Conservation (phyloP, 1,140 invertebrate genomes). For the Melanaphis sacchari region DNA sequence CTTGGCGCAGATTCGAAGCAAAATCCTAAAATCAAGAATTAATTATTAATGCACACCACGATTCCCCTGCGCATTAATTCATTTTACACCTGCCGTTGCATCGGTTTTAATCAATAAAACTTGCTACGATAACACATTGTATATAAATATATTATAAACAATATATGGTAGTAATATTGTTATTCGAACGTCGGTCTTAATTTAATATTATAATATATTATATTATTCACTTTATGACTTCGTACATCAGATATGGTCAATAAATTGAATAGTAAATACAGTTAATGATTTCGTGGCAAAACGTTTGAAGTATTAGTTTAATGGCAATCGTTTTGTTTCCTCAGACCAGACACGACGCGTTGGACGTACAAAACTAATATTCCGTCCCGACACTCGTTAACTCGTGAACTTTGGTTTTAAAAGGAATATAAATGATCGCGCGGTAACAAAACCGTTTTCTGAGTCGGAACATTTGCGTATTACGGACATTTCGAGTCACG, state of each 20-base stretch:
- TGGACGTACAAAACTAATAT: neutral
- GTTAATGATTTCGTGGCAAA: neutral
- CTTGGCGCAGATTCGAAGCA: neutral
- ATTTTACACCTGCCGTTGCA: neutral
- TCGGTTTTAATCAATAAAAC: neutral
- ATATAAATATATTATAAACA: too few species aligned
- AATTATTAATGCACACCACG: neutral
- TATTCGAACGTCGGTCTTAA: neutral
- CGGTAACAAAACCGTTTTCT: neutral
- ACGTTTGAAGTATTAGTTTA: neutral
- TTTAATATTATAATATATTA: neutral
- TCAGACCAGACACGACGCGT: neutral
- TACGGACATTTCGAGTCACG: neutral
- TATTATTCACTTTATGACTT: neutral
- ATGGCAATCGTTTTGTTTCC: neutral
- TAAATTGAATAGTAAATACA: neutral
- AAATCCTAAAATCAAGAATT: neutral
- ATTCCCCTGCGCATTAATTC: neutral
- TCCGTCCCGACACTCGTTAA: neutral
- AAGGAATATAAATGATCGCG: neutral
- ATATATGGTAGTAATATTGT: neutral
- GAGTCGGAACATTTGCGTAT: neutral
- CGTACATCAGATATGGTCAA: neutral
- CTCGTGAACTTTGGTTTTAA: neutral
- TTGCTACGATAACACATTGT: neutral